Conservation (phyloP, 2,797 vertebrate species). For the Sebastes glaucus region DNA sequence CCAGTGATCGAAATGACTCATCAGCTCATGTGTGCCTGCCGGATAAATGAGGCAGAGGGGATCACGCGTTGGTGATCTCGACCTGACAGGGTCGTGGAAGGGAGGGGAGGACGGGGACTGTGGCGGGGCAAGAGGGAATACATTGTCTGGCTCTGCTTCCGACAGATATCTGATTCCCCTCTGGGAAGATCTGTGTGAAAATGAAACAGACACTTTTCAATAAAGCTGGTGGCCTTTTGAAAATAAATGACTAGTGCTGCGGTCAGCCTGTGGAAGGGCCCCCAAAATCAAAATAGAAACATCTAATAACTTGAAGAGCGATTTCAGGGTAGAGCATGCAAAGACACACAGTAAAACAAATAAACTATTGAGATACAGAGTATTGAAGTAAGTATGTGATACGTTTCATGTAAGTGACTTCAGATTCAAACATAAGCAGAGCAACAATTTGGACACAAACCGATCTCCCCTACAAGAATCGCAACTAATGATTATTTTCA, state of each 20-base stretch:
- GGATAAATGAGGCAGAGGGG: constrained; percentile 23
- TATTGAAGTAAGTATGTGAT: constrained; percentile 13
- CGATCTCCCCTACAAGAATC: background rate
- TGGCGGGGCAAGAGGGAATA: constrained; percentile 12
- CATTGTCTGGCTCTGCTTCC: constrained; percentile 48
- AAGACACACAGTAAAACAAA: background rate
- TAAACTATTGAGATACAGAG: background rate
- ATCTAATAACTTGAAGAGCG: background rate
- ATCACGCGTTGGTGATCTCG: constrained; percentile 22
- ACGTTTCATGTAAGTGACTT: background rate
- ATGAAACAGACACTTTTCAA: constrained; percentile 69
- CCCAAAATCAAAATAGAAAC: constrained; percentile 2
- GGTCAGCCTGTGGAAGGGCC: constrained; percentile 14
- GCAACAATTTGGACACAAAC: background rate
- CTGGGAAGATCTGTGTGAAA: constrained; percentile 62
- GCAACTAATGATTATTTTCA: background rate
- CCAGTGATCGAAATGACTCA: constrained; percentile 47
- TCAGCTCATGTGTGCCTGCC: constrained; percentile 51
- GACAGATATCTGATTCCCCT: constrained; percentile 69
- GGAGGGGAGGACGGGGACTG: background rate
- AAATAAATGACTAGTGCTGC: constrained; percentile 44
- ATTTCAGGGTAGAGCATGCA: background rate
- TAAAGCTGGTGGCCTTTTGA: constrained; percentile 64
- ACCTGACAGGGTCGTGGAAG: constrained; percentile 28
- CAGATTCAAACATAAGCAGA: background rate